A percentile compares a stretch with the other conserved stretches of the same genome.
Conservation (phyloP, 2,113 vertebrate species). For the Corynorhinus townsendii region DNA sequence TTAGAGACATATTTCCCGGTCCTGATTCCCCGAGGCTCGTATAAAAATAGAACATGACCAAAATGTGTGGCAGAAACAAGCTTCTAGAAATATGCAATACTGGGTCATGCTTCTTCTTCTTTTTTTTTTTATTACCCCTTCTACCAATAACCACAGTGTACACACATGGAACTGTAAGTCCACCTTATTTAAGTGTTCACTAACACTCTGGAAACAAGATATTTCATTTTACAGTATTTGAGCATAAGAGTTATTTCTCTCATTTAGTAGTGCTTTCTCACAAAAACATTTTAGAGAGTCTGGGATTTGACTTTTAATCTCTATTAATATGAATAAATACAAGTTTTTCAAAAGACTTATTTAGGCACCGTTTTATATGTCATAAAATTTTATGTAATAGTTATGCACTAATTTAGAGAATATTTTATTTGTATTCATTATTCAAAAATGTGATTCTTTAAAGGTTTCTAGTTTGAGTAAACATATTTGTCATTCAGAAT, state of each 20-base stretch:
- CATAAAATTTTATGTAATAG: neutral
- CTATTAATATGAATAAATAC: neutral
- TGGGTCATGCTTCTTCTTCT: conserved; percentile 24
- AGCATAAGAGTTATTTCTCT: conserved; percentile 14
- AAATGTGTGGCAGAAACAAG: conserved; percentile 62
- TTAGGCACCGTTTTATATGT: neutral
- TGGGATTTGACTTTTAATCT: neutral
- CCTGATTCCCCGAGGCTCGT: conserved; percentile 28
- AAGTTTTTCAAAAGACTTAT: conserved; percentile 25
- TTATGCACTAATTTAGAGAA: neutral
- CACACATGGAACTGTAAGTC: neutral
- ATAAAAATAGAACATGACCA: conserved; percentile 65
- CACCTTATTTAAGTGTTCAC: neutral
- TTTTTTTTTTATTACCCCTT: conserved; percentile 1
- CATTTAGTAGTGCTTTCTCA: neutral
- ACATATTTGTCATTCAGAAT: conserved; percentile 14
- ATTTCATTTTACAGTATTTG: neutral
- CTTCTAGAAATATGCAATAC: conserved; percentile 54
- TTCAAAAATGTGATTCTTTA: conserved; percentile 24
- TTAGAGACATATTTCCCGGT: conserved; percentile 57
- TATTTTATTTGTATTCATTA: neutral
- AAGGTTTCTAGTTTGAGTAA: neutral
- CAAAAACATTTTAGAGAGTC: neutral
- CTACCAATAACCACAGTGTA: neutral
- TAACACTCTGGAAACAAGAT: neutral